Conservation (phyloP, 2,888 invertebrate genomes). For the Coremacera marginata region DNA sequence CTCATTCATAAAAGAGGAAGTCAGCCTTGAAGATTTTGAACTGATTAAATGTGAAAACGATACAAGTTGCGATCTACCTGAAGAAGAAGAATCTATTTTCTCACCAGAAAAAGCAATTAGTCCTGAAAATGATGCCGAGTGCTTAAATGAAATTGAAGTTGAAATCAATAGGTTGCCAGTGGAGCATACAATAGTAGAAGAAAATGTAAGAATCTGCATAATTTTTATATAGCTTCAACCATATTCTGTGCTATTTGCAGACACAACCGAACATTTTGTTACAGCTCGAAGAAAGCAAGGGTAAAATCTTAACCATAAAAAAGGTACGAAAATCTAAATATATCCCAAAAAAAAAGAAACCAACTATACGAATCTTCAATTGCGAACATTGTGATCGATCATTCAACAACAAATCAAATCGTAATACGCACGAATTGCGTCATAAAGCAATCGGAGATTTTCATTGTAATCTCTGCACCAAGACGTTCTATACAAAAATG, state of each 20-base stretch:
- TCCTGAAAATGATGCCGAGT: background rate
- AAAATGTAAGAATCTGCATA: background rate
- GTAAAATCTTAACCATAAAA: too few relatives aligned
- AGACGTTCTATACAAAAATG: constrained; percentile 15
- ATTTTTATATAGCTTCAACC: too few relatives aligned
- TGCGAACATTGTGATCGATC: constrained; percentile 7
- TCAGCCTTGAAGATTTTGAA: background rate
- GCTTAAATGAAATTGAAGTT: background rate
- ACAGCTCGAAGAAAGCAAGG: too few relatives aligned
- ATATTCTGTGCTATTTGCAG: too few relatives aligned
- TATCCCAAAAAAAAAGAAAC: background rate
- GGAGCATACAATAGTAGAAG: background rate
- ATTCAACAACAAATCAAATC: constrained; percentile 14
- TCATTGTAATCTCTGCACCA: background rate
- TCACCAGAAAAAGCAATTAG: too few relatives aligned
- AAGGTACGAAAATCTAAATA: background rate
- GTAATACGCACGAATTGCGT: constrained; percentile 16
- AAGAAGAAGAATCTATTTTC: background rate
- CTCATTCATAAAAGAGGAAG: background rate
- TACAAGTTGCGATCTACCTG: background rate
- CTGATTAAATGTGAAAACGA: background rate
- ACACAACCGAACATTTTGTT: too few relatives aligned
- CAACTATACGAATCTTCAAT: background rate
- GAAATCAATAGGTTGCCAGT: background rate
- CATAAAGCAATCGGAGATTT: background rate